Evolutionary conservation across 1,140 invertebrate species (phyloP), one percentile per base, ranked within the genome.

Genomic region (Drosophila prosaltans): DNA sequence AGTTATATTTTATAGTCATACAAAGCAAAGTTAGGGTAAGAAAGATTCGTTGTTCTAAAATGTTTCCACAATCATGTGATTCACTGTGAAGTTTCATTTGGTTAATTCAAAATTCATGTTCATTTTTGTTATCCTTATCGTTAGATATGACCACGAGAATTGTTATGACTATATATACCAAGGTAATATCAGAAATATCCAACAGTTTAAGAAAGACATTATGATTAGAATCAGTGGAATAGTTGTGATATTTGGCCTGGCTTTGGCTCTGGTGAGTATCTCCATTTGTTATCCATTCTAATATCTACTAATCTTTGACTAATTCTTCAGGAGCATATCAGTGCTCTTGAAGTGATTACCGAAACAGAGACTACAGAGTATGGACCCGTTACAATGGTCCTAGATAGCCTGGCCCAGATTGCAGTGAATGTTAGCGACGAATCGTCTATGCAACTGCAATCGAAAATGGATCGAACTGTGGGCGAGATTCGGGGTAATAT

Each of bases 331-430:
- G 24, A 61, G 5, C 55, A 61, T 6, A 55, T 48, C 41, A 63
- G 59, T 36, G 75, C 72, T 65, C 61, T 48, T 70, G 72, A 21
- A 72, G 36, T 10, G 7, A 36, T 4, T 21, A 63, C 64, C n/a
- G 65, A 80, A 30, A 65, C 70, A 1, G 72, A 81, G 45, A 81
- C 80, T 2, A 72, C 70, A 16, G 69, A 80, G 41, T 84, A 81
- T 61, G 88, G 82, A 54, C 88, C 88, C 2, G 74, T 90, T 8
- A 74, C 54, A 39, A 78, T 78, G 68, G 88, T 88, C 5, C 39
- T 91, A 2, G 71, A 90, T 54, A 82, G 76, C 21, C 61, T 90
- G 0, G 72, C 80, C 7, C 59, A 72, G 28, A 71, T 81, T 36
- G 68, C 80, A 8, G 72, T 86, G 8, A 63, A 76, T 54, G 74